phyloP scores from a whole-genome alignment of 92 coral and sea anemone species.

The Palythoa grandis region DNA sequence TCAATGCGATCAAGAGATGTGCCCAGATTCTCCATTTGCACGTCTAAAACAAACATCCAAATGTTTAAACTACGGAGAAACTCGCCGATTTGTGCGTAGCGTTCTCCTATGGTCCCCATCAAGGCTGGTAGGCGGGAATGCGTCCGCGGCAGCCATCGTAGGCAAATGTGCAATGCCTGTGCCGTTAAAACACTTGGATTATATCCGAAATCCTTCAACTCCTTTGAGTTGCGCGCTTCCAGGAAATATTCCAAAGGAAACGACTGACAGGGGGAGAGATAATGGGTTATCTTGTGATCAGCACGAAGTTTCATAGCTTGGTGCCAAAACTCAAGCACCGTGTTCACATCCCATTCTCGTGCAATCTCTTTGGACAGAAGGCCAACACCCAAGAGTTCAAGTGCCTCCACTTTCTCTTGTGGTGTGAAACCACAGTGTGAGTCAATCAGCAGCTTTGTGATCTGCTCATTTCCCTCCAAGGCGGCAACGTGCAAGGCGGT shows the following conservation, averaged over 20 bases:
- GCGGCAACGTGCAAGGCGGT: constrained; percentile 79
- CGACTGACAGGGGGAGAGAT: constrained; percentile 41
- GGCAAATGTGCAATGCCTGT: constrained; percentile 80
- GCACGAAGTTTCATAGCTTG: constrained; percentile 73
- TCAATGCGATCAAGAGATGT: constrained; percentile 61
- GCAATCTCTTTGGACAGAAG: constrained; percentile 78
- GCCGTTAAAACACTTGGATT: constrained; percentile 80
- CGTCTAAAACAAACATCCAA: constrained; percentile 75
- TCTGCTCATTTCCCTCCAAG: constrained; percentile 75
- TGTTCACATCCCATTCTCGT: constrained; percentile 78
- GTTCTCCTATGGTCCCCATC: constrained; percentile 82
- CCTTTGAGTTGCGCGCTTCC: constrained; percentile 67
- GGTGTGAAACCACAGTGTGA: constrained; percentile 65
- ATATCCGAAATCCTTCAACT: constrained; percentile 63
- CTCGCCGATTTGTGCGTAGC: constrained; percentile 87
- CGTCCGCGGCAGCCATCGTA: constrained; percentile 63
- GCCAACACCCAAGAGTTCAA: constrained; percentile 79
- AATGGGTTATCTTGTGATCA: constrained; percentile 46
- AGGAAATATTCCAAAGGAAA: constrained; percentile 80
- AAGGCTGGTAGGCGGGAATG: constrained; percentile 84
- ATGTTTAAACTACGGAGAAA: constrained; percentile 82
- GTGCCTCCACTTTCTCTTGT: constrained; percentile 72
- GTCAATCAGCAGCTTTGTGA: constrained; percentile 68
- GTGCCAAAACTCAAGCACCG: constrained; percentile 82
- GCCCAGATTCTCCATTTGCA: constrained; percentile 68